phyloP scores from a whole-genome alignment of 2,797 vertebrate species.

The Peromyscus attwateri region DNA sequence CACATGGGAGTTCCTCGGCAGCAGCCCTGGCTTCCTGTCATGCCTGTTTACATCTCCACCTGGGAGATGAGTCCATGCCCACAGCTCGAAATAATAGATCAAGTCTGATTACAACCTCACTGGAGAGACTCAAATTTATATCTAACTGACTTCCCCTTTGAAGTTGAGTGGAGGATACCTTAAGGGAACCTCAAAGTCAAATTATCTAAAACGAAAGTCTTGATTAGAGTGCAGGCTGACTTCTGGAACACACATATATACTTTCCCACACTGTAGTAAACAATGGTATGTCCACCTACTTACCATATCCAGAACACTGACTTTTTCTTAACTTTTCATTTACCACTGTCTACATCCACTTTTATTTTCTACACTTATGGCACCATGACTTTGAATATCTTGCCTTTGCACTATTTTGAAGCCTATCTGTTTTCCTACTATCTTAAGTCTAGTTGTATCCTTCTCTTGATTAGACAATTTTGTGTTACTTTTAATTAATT shows the following conservation, averaged over 20 bases:
- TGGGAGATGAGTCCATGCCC: constrained; percentile 32
- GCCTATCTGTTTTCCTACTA: neutral
- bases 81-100: constrained; percentile 41
- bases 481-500: neutral
- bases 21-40: neutral
- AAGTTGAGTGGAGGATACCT: neutral
- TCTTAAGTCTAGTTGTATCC: neutral
- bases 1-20: neutral
- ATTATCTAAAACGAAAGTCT: constrained; percentile 37
- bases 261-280: neutral
- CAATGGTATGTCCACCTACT: neutral
- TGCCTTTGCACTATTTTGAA: neutral
- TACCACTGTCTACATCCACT: accelerated
- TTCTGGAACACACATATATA: neutral
- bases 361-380: neutral
- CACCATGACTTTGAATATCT: neutral
- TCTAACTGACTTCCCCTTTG: constrained; percentile 14
- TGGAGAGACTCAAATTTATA: constrained; percentile 27
- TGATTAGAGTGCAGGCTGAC: neutral
- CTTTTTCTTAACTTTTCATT: neutral
- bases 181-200: constrained; percentile 54
- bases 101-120: constrained; percentile 36
- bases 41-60: constrained; percentile 49
- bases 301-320: neutral
- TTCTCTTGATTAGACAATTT: neutral